A percentile compares a stretch with the other conserved stretches of the same genome.
phyloP scores from a whole-genome alignment of 1,140 invertebrate species.

The Orussus abietinus region DNA sequence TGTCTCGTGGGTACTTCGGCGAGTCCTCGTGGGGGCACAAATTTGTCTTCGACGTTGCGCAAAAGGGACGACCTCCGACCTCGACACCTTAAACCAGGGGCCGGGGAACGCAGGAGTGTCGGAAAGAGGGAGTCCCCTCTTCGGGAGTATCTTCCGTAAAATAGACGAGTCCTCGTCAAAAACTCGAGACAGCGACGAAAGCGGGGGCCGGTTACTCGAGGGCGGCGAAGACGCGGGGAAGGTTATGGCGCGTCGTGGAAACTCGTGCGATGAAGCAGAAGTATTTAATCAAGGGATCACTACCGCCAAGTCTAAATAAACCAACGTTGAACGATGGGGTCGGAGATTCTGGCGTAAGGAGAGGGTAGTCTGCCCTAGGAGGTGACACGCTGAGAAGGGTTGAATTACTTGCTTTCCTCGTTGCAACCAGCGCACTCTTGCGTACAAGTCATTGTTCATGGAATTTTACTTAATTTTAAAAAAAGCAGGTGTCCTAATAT shows the following conservation, averaged over 20 bases:
- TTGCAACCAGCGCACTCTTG: conserved; percentile 32
- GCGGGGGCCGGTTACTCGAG: background rate
- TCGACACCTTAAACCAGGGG: too few species aligned
- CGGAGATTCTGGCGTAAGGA: conserved; percentile 29
- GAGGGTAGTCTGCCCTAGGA: conserved; percentile 25
- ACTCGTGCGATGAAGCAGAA: conserved; percentile 21
- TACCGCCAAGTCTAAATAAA: conserved; percentile 35
- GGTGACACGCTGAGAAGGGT: conserved; percentile 37
- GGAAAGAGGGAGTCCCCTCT: conserved; percentile 4
- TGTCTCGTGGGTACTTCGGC: too few species aligned
- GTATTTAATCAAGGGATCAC: conserved; percentile 44
- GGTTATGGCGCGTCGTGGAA: conserved; percentile 8
- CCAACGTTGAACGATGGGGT: conserved; percentile 37
- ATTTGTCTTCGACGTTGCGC: too few species aligned
- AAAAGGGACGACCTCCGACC: too few species aligned
- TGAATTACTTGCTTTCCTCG: conserved; percentile 37
- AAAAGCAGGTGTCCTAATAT: too few species aligned
- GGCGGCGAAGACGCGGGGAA: background rate
- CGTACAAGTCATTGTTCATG: too few species aligned
- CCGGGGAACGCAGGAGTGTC: too few species aligned
- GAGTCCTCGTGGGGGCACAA: too few species aligned
- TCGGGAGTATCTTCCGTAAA: background rate
- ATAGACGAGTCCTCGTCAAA: background rate
- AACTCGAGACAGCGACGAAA: background rate
- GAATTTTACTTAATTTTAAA: too few species aligned